phyloP scores from a whole-genome alignment of 2,888 invertebrate genomes.

The Furcula furcula region DNA sequence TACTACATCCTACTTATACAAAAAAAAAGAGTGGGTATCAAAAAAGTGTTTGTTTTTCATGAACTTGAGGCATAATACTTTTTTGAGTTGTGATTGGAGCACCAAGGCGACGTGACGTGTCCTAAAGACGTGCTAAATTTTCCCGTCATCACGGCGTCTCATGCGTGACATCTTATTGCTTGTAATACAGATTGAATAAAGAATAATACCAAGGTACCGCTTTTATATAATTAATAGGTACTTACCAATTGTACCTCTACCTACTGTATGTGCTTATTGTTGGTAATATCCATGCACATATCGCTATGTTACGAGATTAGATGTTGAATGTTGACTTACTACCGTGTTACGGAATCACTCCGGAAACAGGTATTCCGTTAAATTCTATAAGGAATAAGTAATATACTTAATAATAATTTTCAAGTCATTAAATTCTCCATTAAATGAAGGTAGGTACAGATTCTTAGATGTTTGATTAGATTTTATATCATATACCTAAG shows the following conservation, averaged over 20 bases:
- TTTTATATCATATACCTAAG: slow-evolving; percentile 48
- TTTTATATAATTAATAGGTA: too few relatives aligned
- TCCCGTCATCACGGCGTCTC: too few relatives aligned
- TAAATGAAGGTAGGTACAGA: slow-evolving; percentile 53
- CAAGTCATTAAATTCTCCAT: slow-evolving; percentile 58
- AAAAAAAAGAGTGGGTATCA: too few relatives aligned
- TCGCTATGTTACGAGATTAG: slow-evolving; percentile 8
- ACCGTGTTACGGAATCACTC: slow-evolving; percentile 20
- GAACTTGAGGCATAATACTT: too few relatives aligned
- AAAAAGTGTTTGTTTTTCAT: too few relatives aligned
- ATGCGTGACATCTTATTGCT: too few relatives aligned
- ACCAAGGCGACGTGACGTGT: too few relatives aligned
- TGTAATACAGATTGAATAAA: too few relatives aligned
- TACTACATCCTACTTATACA: too few relatives aligned
- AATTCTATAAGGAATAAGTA: slow-evolving; percentile 12
- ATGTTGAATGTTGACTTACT: slow-evolving; percentile 11
- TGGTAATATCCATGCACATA: slow-evolving; percentile 2
- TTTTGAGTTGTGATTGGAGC: too few relatives aligned
- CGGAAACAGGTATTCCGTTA: slow-evolving; percentile 22
- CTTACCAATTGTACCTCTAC: not conserved
- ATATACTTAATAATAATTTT: slow-evolving; percentile 27
- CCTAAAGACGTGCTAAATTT: too few relatives aligned
- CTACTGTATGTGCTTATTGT: too few relatives aligned
- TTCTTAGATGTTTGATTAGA: slow-evolving; percentile 51
- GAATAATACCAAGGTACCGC: not conserved